Percentiles rank a stretch among this genome's conserved stretches.
These are phyloP conservation scores for Caenorhabditis sulstoni DNA, from an alignment of 2,888 invertebrate genomes.

Conservation along the genomic window DNA sequence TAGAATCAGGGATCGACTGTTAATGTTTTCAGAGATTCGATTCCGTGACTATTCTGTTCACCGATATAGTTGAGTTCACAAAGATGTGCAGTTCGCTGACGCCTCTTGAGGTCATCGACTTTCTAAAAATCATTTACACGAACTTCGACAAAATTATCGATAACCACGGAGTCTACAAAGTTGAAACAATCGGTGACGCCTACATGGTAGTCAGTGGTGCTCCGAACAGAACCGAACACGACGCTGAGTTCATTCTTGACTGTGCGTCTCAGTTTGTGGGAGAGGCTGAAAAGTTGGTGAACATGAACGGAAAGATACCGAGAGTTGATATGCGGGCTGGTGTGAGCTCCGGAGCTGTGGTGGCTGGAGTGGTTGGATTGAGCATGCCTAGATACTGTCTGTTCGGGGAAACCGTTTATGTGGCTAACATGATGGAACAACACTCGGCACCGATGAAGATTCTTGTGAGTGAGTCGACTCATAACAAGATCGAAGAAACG, in stretches of 20 bases:
- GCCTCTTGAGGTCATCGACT: constrained; percentile 90
- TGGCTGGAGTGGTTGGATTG: constrained; percentile 93
- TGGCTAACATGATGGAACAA: constrained; percentile 91
- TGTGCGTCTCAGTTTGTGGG: constrained; percentile 68
- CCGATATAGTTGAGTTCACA: constrained; percentile 97
- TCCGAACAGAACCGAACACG: constrained; percentile 91
- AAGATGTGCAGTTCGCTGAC: constrained; percentile 95
- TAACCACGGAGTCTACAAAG: constrained; percentile 94
- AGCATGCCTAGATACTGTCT: constrained; percentile 92
- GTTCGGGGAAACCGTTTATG: constrained; percentile 93
- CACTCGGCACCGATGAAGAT: constrained; percentile 87
- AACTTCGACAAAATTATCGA: constrained; percentile 93
- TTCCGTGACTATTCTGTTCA: constrained; percentile 95
- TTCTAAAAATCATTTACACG: constrained; percentile 84
- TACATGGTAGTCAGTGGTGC: constrained; percentile 98
- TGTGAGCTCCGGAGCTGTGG: constrained; percentile 92
- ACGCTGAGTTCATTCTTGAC: constrained; percentile 86
- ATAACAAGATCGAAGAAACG: constrained; percentile 83
- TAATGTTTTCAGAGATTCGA: constrained; percentile 91
- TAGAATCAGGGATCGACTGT: neutral
- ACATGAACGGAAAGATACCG: constrained; percentile 37
- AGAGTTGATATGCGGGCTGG: constrained; percentile 82
- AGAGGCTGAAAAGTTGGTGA: constrained; percentile 43
- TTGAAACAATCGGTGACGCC: constrained; percentile 97
- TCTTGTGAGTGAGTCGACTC: constrained; percentile 91